Evolutionary conservation across 2,888 invertebrate genomes (phyloP), one percentile per base, ranked within the genome.

Genomic region (Dynastes grantii): DNA sequence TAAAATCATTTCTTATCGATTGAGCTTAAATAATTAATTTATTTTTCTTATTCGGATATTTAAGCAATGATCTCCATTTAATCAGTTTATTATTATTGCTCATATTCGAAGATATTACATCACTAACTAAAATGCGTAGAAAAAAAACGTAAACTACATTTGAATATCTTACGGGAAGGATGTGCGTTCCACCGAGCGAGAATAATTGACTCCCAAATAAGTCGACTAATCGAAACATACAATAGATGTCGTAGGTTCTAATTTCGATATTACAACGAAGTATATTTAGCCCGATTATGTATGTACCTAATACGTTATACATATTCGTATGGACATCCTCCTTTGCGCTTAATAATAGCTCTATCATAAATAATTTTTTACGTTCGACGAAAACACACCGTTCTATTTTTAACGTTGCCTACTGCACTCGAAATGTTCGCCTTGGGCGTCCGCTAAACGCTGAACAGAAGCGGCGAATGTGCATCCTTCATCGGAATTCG

Each of bases 401-500:
- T 61, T 27, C 61, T 75, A 61, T 61, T 61, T 58, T 75, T 75
- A 75, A 61, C n/a, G 40, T 55, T 61, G 49, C 61, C 61, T 45
- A 58, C 45, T 58, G 73, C 45, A 58, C 58, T 58, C 73, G 40
- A 58, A 61, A 45, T 45, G 73, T 61, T 73, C 61, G 63, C 55
- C 61, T 61, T 61, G 73, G n/a, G 37, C 58, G 61, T 61, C 32
- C 37, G n/a, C 55, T 55, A 71, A 45, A 45, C 22, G 55, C n/a
- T 71, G 16, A 71, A 55, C 71, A 71, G 71, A 16, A 53, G 8
- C 55, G 32, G 8, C 55, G 32, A 13, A 22, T 75, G 45, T 61
- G 73, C 58, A 75, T 75, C 61, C 73, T 75, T 75, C 61, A 40
- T 75, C 73, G 61, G 73, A 75, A 75, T 75, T 75, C 73, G 73